Conservation (phyloP, 2,888 invertebrate species). For the Himalopsyche tibetana region DNA sequence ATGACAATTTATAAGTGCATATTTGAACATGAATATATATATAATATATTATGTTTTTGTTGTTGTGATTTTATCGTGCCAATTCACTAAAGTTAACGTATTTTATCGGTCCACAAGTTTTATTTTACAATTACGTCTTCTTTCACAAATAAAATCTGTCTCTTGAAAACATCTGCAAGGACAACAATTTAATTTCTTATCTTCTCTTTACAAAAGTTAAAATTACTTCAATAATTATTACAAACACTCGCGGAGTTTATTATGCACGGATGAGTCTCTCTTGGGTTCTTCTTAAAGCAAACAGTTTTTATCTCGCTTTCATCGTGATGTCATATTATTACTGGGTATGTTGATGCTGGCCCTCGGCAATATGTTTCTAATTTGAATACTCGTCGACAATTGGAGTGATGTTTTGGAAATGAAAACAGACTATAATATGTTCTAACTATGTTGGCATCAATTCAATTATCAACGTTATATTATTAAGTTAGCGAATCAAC, state of each 20-base stretch:
- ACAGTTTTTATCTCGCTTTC: slow-evolving; percentile 25
- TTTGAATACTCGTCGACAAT: slow-evolving; percentile 12
- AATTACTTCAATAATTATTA: slow-evolving; percentile 6
- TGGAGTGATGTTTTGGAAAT: background rate
- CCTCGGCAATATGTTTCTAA: background rate
- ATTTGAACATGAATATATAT: too few relatives aligned
- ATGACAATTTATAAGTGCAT: too few relatives aligned
- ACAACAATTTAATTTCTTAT: slow-evolving; percentile 21
- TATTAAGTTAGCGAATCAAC: too few relatives aligned
- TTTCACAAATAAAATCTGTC: too few relatives aligned
- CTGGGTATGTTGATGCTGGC: background rate
- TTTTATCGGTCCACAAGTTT: too few relatives aligned
- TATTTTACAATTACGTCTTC: too few relatives aligned
- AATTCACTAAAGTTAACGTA: too few relatives aligned
- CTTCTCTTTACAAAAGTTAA: slow-evolving; percentile 7
- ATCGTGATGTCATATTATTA: slow-evolving; percentile 12
- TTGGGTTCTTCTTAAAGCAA: background rate
- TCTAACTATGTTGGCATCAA: background rate
- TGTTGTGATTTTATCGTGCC: too few relatives aligned
- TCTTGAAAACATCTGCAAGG: background rate
- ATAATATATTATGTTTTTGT: too few relatives aligned
- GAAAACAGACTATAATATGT: background rate
- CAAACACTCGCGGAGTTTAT: background rate
- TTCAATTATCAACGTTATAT: background rate
- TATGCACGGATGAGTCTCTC: background rate